Percentiles rank a stretch among this genome's conserved stretches.
These are phyloP conservation scores for Tenthredo mesomela DNA, from an alignment of 2,888 invertebrate genomes.

Conservation along the genomic window DNA sequence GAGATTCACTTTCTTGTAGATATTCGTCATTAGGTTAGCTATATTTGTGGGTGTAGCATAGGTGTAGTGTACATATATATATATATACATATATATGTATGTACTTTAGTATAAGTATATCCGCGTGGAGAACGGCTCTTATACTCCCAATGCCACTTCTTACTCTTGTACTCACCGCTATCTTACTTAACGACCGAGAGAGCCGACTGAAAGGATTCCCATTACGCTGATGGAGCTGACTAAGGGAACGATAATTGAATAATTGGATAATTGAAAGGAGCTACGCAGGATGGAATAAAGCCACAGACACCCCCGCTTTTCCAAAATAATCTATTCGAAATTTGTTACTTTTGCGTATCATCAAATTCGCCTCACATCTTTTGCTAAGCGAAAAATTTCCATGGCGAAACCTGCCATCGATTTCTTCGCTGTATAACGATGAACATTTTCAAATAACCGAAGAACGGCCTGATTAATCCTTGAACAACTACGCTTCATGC, in stretches of 20 bases:
- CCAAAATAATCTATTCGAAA: conserved; percentile 9
- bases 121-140: conserved; percentile 1
- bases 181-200: conserved; percentile 35
- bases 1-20: neutral
- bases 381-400: neutral
- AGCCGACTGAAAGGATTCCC: conserved; percentile 42
- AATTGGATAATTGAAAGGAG: conserved; percentile 45
- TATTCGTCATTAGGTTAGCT: neutral
- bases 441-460: too few relatives aligned
- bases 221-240: conserved; percentile 38
- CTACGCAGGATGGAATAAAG: conserved; percentile 3
- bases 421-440: too few relatives aligned
- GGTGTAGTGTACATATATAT: neutral
- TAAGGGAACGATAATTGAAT: conserved; percentile 38
- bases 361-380: neutral
- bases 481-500: too few relatives aligned
- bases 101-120: neutral
- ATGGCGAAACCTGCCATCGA: too few relatives aligned
- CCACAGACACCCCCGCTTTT: neutral
- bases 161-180: conserved; percentile 35
- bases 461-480: too few relatives aligned
- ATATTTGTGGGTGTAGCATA: neutral
- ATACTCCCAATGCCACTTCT: conserved; percentile 20
- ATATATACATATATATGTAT: neutral
- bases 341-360: neutral